These are phyloP conservation scores for Acleris emargana DNA, from an alignment of 2,888 invertebrate species.

Conservation along the genomic window DNA sequence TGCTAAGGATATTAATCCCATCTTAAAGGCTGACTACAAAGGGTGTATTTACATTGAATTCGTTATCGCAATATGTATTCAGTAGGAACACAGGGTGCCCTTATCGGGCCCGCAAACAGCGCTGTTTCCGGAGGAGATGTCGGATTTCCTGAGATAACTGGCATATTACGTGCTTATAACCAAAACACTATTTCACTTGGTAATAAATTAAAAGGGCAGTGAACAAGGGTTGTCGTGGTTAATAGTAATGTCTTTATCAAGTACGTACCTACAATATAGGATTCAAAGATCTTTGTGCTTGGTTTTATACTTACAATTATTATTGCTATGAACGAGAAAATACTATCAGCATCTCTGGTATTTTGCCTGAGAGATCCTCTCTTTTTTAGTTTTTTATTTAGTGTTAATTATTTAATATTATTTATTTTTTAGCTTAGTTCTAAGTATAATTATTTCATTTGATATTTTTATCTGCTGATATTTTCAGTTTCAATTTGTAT, in stretches of 20 bases:
- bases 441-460: too few species aligned
- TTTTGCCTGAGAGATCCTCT: too few species aligned
- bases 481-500: too few species aligned
- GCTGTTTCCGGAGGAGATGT: constrained; percentile 53
- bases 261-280: too few species aligned
- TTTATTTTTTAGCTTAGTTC: too few species aligned
- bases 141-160: constrained; percentile 58
- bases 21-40: constrained; percentile 16
- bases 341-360: too few species aligned
- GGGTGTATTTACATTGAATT: constrained; percentile 39
- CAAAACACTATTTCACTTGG: constrained; percentile 34
- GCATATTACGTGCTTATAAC: constrained; percentile 39
- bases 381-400: too few species aligned
- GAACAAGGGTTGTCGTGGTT: neutral
- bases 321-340: too few species aligned
- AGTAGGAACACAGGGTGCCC: constrained; percentile 40
- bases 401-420: too few species aligned
- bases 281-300: too few species aligned
- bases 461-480: too few species aligned
- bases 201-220: constrained; percentile 11
- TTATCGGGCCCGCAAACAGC: constrained; percentile 49
- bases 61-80: constrained; percentile 24
- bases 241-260: neutral
- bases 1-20: neutral
- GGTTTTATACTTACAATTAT: too few species aligned